These are phyloP conservation scores for Eidolon helvum DNA, from an alignment of 2,113 vertebrate genomes.

Conservation along the genomic window DNA sequence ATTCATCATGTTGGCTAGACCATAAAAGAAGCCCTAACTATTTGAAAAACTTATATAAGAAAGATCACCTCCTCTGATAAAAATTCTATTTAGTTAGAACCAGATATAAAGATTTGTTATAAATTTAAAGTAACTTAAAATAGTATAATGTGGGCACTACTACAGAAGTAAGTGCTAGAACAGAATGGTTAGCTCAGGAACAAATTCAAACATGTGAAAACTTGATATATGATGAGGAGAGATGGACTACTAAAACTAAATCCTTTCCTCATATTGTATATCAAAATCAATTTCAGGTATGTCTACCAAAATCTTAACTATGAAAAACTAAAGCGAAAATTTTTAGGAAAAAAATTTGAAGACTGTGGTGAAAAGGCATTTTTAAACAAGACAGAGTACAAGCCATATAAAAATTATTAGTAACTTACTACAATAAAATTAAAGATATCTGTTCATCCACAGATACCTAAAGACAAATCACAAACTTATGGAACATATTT, in stretches of 20 bases:
- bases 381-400: neutral
- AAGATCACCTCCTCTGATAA: neutral
- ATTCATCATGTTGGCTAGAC: too few relatives aligned
- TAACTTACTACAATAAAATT: neutral
- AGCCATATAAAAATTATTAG: neutral
- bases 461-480: neutral
- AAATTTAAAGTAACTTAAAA: neutral
- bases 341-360: neutral
- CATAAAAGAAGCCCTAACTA: neutral
- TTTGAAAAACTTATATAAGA: neutral
- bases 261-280: neutral
- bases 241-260: neutral
- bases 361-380: neutral
- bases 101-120: neutral
- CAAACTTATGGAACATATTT: neutral
- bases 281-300: neutral
- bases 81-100: neutral
- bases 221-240: neutral
- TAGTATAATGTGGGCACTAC: neutral
- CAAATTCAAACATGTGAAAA: neutral
- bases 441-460: neutral
- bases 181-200: neutral
- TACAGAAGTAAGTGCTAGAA: neutral
- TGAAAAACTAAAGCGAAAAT: neutral
- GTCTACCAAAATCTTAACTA: neutral